Conservation (phyloP, 2,113 vertebrate species). For the Chaenogobius annularis region DNA sequence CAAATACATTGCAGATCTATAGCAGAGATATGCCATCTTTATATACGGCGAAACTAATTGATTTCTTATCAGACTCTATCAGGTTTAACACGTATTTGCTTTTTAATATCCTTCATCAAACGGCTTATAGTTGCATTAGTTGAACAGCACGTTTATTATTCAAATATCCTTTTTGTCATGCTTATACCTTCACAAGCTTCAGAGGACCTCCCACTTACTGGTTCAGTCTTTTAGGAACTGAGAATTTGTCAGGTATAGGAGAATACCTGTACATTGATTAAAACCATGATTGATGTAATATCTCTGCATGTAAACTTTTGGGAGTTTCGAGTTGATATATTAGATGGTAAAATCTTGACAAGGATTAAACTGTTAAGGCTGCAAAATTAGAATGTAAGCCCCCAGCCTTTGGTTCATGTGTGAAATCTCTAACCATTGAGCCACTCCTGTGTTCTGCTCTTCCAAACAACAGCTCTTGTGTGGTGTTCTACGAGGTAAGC, state of each 20-base stretch:
- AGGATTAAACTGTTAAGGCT: no score
- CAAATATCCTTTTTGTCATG: slow-evolving; percentile 48
- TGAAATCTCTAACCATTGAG: no score
- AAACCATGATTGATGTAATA: not conserved
- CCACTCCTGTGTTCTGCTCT: no score
- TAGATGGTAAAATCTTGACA: not conserved
- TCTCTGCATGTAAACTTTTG: not conserved
- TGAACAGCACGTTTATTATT: slow-evolving; percentile 52
- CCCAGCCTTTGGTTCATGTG: no score
- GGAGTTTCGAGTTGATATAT: not conserved
- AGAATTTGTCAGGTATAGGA: not conserved
- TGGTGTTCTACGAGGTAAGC: not conserved
- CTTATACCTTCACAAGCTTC: slow-evolving; percentile 26
- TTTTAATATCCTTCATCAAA: slow-evolving; percentile 34
- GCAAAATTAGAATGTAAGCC: no score
- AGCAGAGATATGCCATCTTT: slow-evolving; percentile 29
- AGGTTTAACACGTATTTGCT: slow-evolving; percentile 36
- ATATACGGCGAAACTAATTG: slow-evolving; percentile 53
- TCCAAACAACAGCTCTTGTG: no score
- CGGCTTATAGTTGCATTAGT: slow-evolving; percentile 24
- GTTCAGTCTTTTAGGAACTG: slow-evolving; percentile 5
- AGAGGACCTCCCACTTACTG: slow-evolving; percentile 39
- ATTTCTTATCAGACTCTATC: slow-evolving; percentile 61
- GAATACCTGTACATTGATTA: not conserved
- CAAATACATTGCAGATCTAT: slow-evolving; percentile 30